Evolutionary conservation across 2,797 vertebrate genomes (phyloP), one percentile per base, ranked within the genome.

Genomic region (Selene dorsalis): DNA sequence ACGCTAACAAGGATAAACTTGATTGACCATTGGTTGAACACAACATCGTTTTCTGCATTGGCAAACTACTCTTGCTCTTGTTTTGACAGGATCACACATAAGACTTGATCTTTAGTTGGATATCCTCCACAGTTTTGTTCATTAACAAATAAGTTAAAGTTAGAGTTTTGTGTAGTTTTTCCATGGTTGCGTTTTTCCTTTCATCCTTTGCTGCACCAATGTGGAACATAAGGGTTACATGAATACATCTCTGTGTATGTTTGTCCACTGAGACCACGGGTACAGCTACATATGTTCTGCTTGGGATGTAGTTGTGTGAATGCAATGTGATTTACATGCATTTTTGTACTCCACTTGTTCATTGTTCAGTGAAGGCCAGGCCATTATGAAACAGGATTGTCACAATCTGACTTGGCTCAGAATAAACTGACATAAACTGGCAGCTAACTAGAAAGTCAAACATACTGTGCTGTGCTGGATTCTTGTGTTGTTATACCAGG

Each of bases 341-440:
- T 70, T 52, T 62, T 39, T 78, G 56, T 58, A 57, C 22, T 45
- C 6, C 12, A 28, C 26, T 53, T 7, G 6, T 30, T 53, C 4
- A 3, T 59, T 59, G 32, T 30, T 17, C 22, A 39, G 5, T 57
- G 58, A 60, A 2, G 30, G 32, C 45, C 67, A 68, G 24, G 35
- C 16, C 35, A 32, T 52, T 24, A 65, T 17, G 77, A 3, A 26
- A 24, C 30, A 35, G 8, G 4, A 2, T 16, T 50, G 26, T 45
- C n/a, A 52, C 32, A 32, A n/a, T 63, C 6, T 59, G 35, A 69
- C 16, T 58, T 26, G 16, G 32, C 53, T 53, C 57, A 53, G 30
- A 43, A 57, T 20, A 43, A 80, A 88, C 70, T 79, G 76, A 84
- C 74, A 88, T 60, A 82, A 85, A 75, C 69, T 32, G 39, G 16